Evolutionary conservation across 2,888 invertebrate genomes (phyloP).

Genomic region (Philereme transversata): DNA sequence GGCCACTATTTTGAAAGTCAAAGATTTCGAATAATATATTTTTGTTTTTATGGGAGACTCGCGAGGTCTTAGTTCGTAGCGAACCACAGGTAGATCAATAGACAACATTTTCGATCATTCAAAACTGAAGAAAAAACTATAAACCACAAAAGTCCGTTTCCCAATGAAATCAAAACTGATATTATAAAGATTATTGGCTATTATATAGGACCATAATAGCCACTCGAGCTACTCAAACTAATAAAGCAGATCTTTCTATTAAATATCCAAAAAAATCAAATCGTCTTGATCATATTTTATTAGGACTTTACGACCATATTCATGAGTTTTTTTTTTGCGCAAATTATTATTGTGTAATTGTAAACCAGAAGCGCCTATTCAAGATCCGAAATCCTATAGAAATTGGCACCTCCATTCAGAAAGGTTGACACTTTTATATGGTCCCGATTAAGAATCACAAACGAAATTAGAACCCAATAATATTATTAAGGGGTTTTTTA

Average conservation of each 20-base stretch:
- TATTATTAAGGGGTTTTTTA: slow-evolving; percentile 70
- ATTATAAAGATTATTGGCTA: slow-evolving; percentile 13
- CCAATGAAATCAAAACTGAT: background rate
- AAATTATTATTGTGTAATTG: slow-evolving; percentile 59
- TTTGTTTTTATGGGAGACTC: too few species aligned
- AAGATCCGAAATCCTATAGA: slow-evolving; percentile 70
- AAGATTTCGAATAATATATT: too few species aligned
- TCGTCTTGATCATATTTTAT: slow-evolving; percentile 39
- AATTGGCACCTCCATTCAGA: slow-evolving; percentile 78
- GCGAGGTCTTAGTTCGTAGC: too few species aligned
- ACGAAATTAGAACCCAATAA: slow-evolving; percentile 84
- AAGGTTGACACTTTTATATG: slow-evolving; percentile 79
- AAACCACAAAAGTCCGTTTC: too few species aligned
- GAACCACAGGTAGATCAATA: too few species aligned
- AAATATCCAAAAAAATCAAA: slow-evolving; percentile 34
- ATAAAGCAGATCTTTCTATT: slow-evolving; percentile 20
- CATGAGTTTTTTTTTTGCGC: slow-evolving; percentile 37
- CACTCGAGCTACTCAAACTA: slow-evolving; percentile 18
- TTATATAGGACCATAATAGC: slow-evolving; percentile 18
- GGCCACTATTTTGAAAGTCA: too few species aligned
- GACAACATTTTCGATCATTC: too few species aligned
- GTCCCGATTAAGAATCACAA: slow-evolving; percentile 78
- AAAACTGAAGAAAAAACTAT: too few species aligned
- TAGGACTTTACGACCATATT: slow-evolving; percentile 32
- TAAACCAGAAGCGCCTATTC: slow-evolving; percentile 63